Conservation (phyloP, 2,888 invertebrate genomes). For the Drosophila testacea region DNA sequence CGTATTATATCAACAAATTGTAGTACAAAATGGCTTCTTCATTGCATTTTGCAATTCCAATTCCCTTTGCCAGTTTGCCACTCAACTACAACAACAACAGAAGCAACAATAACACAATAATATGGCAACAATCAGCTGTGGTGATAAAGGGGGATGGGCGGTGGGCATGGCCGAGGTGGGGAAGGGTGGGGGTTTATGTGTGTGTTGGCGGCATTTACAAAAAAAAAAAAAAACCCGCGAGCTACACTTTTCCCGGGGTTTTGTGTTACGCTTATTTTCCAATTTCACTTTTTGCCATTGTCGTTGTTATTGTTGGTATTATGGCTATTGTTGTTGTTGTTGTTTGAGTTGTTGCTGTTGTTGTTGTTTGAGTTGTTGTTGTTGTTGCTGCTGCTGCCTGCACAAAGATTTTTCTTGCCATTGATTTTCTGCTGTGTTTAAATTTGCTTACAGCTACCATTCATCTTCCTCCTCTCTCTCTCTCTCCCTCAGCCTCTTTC, state of each 20-base stretch:
- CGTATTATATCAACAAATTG: conserved; percentile 1
- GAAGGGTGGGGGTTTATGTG: not conserved
- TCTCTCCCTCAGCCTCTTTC: not conserved
- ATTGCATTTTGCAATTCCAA: conserved; percentile 27
- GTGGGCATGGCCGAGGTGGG: not conserved
- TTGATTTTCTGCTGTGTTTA: conserved; percentile 74
- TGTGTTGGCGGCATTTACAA: conserved; percentile 17
- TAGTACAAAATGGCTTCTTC: conserved; percentile 35
- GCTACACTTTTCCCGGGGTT: conserved; percentile 66
- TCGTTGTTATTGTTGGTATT: conserved; percentile 34
- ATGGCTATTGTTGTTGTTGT: conserved; percentile 17
- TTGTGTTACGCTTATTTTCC: conserved; percentile 83
- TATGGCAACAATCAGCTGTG: conserved; percentile 63
- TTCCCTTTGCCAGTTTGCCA: conserved; percentile 31
- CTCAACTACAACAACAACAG: conserved; percentile 15
- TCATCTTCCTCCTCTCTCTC: conserved; percentile 16
- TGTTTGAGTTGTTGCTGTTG: conserved; percentile 20
- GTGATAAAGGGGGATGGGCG: not conserved
- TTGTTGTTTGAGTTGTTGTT: conserved; percentile 19
- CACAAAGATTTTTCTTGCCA: conserved; percentile 63
- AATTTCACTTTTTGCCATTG: conserved; percentile 75
- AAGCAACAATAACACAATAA: conserved; percentile 28
- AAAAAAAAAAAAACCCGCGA: conserved; percentile 29
- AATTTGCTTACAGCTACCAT: conserved; percentile 75
- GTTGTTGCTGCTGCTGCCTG: conserved; percentile 20